Evolutionary conservation across 2,797 vertebrate genomes (phyloP), one percentile per base, ranked within the genome.

Genomic region (Eptatretus atami): DNA sequence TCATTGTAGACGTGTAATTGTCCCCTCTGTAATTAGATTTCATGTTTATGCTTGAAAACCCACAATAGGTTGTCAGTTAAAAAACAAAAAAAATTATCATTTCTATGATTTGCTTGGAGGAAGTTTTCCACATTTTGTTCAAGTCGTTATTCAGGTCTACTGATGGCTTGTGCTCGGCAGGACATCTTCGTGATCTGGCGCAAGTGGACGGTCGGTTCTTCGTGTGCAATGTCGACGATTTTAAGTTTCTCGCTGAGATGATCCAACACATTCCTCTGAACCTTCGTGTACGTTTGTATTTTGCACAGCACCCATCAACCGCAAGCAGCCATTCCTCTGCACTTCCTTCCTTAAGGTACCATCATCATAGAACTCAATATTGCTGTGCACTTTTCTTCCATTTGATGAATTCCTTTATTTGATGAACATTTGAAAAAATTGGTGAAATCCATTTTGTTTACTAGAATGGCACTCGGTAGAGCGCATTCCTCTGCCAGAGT

Each of bases 191-290:
- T 96, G 67, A 84, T 71, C 82, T 98, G 52, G 87, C 90, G 63
- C 87, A 84, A 72, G 90, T 98, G 0, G 88, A 94, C 52, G 90
- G 90, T 13, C 70, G 83, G 63, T 98, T 92, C 73, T 98, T 96
- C 69, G 88, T 98, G 70, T 98, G 92, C 78, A 95, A 95, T 73
- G 78, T 92, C 44, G 90, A 92, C 2, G 87, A 98, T 72, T 98
- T 98, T 64, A 98, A 96, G 72, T 98, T 95, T 74, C 76, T 95
- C 66, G 92, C 92, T 10, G 88, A 96, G 69, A 82, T 98, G 83
- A 96, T 96, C 73, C 92, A 98, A 71, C 92, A 98, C 67, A 94
- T 98, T 70, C 88, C 88, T 0, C 73, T 98, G 53, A 86, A 83
- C 72, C 73, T 98, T 65, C 77, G 86, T 60, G 80, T 80, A 1